These are phyloP conservation scores for Cephus cinctus DNA, from an alignment of 1,140 invertebrate genomes.

Conservation along the genomic window DNA sequence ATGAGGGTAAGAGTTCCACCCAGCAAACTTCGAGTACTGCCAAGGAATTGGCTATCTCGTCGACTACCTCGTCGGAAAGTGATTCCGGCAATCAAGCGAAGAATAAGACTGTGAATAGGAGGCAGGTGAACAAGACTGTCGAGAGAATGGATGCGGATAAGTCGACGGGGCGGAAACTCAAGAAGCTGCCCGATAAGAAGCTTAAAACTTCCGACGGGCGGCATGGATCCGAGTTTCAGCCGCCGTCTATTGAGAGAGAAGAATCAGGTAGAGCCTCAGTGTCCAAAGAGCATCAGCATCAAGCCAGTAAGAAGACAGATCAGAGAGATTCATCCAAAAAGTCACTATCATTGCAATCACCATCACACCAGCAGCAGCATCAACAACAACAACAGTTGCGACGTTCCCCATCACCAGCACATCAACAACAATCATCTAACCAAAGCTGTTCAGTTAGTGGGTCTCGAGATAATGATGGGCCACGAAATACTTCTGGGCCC, in stretches of 20 bases:
- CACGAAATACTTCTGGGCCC: slow-evolving; percentile 50
- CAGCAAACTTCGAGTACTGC: slow-evolving; percentile 12
- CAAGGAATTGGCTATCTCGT: slow-evolving; percentile 40
- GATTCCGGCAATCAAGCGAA: slow-evolving; percentile 32
- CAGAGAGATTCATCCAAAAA: slow-evolving; percentile 56
- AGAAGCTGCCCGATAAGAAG: slow-evolving; percentile 77
- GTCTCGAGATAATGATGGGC: slow-evolving; percentile 56
- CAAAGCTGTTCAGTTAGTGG: slow-evolving; percentile 50
- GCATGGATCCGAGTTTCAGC: slow-evolving; percentile 71
- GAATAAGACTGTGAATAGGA: slow-evolving; percentile 16
- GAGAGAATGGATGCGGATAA: slow-evolving; percentile 24
- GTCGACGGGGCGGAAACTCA: slow-evolving; percentile 59
- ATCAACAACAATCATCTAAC: slow-evolving; percentile 51
- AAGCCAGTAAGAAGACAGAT: slow-evolving; percentile 22
- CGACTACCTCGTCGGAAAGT: slow-evolving; percentile 47
- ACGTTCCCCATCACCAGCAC: too few relatives aligned
- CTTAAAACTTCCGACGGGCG: slow-evolving; percentile 82
- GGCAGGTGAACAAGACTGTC: slow-evolving; percentile 14
- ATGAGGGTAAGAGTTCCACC: slow-evolving; percentile 35
- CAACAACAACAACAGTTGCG: slow-evolving; percentile 22
- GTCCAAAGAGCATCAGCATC: slow-evolving; percentile 37
- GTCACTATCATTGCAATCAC: slow-evolving; percentile 23
- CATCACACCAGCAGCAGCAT: background rate
- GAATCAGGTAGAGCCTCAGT: slow-evolving; percentile 62
- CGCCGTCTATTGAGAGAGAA: slow-evolving; percentile 72